Evolutionary conservation across 2,797 vertebrate species (phyloP).

Genomic region (Botia almorhae): DNA sequence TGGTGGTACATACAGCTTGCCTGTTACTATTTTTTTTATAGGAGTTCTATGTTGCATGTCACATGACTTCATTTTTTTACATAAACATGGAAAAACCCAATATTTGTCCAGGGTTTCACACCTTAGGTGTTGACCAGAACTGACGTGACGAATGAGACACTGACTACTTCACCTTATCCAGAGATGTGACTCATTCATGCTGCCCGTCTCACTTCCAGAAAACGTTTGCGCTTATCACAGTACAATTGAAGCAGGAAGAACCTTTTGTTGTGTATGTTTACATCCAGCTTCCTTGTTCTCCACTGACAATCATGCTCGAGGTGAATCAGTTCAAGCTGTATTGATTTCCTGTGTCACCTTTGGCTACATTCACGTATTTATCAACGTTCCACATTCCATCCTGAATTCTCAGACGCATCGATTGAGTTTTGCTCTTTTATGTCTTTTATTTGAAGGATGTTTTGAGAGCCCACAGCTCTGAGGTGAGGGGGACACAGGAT

Average conservation of each 20-base stretch:
- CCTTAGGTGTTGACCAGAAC: slow-evolving; percentile 13
- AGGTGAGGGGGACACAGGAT: slow-evolving; percentile 34
- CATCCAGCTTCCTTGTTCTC: slow-evolving; percentile 2
- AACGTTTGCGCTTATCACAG: slow-evolving; percentile 4
- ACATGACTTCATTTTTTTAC: background rate
- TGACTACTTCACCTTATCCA: slow-evolving; percentile 36
- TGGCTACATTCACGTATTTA: slow-evolving; percentile 9
- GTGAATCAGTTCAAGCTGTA: background rate
- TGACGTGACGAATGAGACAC: slow-evolving; percentile 39
- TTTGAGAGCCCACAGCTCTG: slow-evolving; percentile 6
- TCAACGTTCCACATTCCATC: background rate
- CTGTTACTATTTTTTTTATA: background rate
- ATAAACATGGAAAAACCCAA: background rate
- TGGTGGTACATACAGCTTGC: background rate
- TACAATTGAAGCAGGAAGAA: slow-evolving; percentile 2
- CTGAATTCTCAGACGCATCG: background rate
- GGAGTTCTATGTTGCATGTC: background rate
- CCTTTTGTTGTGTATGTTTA: slow-evolving; percentile 13
- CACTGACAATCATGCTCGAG: background rate
- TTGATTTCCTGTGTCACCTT: slow-evolving; percentile 14
- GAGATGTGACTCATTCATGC: slow-evolving; percentile 26
- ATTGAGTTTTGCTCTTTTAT: background rate
- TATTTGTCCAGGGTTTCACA: slow-evolving; percentile 19
- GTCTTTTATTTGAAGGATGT: background rate
- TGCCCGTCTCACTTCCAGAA: slow-evolving; percentile 26